A percentile compares a stretch with the other conserved stretches of the same genome.
phyloP scores from a whole-genome alignment of 1,140 invertebrate genomes.

The Lordiphosa mommai region DNA sequence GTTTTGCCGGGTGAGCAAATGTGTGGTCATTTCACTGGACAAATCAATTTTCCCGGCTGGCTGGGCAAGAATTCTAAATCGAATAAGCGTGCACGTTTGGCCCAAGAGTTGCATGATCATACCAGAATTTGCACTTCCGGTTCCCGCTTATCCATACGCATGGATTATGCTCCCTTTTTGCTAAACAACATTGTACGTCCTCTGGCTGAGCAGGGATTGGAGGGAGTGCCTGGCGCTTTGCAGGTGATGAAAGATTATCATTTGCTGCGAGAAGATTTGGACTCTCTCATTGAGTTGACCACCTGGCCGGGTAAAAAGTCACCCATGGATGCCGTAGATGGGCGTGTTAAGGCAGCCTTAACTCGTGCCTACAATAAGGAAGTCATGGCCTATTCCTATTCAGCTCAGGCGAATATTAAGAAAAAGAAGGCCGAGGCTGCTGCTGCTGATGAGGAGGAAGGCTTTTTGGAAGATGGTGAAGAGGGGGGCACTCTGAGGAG shows the following conservation, averaged over 20 bases:
- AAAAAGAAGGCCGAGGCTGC: conserved; percentile 81
- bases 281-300: conserved; percentile 91
- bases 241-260: conserved; percentile 90
- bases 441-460: conserved; percentile 65
- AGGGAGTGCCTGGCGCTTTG: conserved; percentile 88
- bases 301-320: conserved; percentile 91
- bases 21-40: conserved; percentile 87
- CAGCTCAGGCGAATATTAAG: conserved; percentile 82
- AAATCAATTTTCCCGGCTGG: conserved; percentile 96
- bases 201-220: conserved; percentile 84
- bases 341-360: conserved; percentile 95
- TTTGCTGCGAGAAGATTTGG: conserved; percentile 93
- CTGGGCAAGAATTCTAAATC: conserved; percentile 95
- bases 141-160: conserved; percentile 87
- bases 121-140: conserved; percentile 89
- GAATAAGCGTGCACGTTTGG: conserved; percentile 90
- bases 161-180: conserved; percentile 91
- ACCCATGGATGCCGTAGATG: conserved; percentile 87
- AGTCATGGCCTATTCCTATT: conserved; percentile 86
- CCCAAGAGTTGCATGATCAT: conserved; percentile 91
- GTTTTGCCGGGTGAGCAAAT: conserved; percentile 93
- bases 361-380: conserved; percentile 96
- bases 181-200: conserved; percentile 87
- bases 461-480: conserved; percentile 43
- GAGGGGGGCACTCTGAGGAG: conserved; percentile 73